Evolutionary conservation across 1,140 invertebrate genomes (phyloP), one percentile per base, ranked within the genome.

Genomic region (Sitobion miscanthi): DNA sequence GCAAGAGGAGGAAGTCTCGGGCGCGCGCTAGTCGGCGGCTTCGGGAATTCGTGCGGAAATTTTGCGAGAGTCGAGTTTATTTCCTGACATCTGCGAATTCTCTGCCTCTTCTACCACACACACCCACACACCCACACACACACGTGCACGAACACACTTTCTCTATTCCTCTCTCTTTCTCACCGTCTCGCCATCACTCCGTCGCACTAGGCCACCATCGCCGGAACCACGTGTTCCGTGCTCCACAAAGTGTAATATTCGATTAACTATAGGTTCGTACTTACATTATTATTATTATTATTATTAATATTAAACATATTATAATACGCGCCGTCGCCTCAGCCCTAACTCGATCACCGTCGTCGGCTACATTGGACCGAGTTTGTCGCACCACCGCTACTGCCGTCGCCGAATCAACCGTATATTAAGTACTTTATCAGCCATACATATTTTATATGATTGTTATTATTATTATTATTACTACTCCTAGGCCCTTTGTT

Each of bases 51-150:
- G 62, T 77, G 62, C 62, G 62, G 62, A 77, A 77, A 35, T 77
- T 77, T 77, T 77, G 62, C 62, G 62, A 77, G 62, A 77, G 62
- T 77, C 62, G 62, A 77, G 62, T 77, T 77, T 77, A 77, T 77
- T 77, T 77, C 62, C 62, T 77, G 62, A 77, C 62, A 77, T 77
- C 62, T 77, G 62, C n/a, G 62, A 77, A 77, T 77, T 77, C 62
- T 77, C 62, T 35, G n/a, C 30, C 62, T 77, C 30, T 54, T 77
- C 62, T n/a, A 3, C 11, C 9, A n/a, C 62, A 17, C 5, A 35
- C 30, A 69, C 30, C n/a, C 30, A 69, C 57, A 30, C 1, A 30
- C 30, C n/a, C 30, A n/a, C 30, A 62, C 9, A 62, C 25, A 62
- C 25, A 62, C 25, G 30, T 21, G 23, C 9, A 62, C 57, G 30